A percentile compares a stretch with the other conserved stretches of the same genome.
Evolutionary conservation across 2,797 vertebrate species (phyloP).

Genomic region (Phylloscopus collybita): DNA sequence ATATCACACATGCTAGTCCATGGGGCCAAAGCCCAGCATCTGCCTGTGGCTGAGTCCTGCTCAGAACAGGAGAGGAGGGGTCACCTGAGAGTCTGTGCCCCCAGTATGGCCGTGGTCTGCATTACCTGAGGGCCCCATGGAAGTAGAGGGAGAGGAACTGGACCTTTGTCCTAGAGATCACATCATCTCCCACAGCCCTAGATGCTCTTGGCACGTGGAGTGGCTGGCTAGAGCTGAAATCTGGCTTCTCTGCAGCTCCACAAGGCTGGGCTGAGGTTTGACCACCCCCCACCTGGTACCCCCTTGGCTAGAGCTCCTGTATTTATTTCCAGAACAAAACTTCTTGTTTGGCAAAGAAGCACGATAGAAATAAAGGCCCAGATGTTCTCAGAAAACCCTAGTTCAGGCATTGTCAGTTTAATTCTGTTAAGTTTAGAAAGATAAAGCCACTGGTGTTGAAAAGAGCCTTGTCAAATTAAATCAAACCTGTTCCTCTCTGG

Average conservation of each 20-base stretch:
- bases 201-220: fast-evolving
- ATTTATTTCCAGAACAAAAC: neutral
- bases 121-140: neutral
- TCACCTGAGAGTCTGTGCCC: neutral
- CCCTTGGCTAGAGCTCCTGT: neutral
- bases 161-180: neutral
- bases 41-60: neutral
- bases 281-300: neutral
- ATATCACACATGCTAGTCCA: neutral
- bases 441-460: neutral
- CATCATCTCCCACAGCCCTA: neutral
- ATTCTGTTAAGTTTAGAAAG: neutral
- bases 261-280: neutral
- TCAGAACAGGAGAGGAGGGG: neutral
- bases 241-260: neutral
- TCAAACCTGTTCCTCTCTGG: neutral
- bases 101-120: neutral
- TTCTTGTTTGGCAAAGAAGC: neutral
- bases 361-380: neutral
- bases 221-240: neutral
- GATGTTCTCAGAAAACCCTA: neutral
- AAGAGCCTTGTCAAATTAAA: neutral
- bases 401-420: neutral
- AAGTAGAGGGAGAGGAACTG: neutral
- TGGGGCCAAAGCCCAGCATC: neutral